Evolutionary conservation across 2,113 vertebrate species (phyloP), one percentile per base, ranked within the genome.

Genomic region (Pseudorectes ferrugineus): DNA sequence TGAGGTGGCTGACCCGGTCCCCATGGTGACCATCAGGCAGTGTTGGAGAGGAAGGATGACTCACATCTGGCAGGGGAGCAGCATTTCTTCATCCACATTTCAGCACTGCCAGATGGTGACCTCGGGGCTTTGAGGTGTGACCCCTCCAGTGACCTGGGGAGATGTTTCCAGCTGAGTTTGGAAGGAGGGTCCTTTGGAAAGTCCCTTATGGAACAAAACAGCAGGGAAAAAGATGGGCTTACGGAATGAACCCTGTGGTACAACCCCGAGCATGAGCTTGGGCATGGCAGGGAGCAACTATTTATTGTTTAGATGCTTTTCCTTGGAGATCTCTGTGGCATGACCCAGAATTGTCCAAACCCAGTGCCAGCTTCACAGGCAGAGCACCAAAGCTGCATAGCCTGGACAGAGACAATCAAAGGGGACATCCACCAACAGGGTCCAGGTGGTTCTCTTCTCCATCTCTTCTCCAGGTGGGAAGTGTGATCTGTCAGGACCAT

Each of bases 61-160:
- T 91, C 94, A 89, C 29, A 57, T 58, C 66, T 94, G 89, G 54
- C 77, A 67, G 14, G 6, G 55, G 24, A 94, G 43, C 68, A 85
- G 66, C 42, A 88, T 88, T 88, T 91, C 94, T 67, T 68, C 76
- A 49, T 61, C 66, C 24, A 42, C 49, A 43, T 73, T 75, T 87
- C 67, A 89, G 38, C 45, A 35, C 38, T 85, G 62, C 58, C 54
- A 58, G 66, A 42, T 40, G 66, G 33, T 11, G 54, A 77, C n/a
- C 31, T 58, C 1, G 0, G 0, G 2, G 20, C 70, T 82, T 75
- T 0, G 1, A 92, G 82, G 42, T 35, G 31, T 21, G n/a, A 33
- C 23, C 12, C 33, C 11, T 70, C 38, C 83, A 76, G 54, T 45
- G 86, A 85, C 45, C 20, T n/a, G 40, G 36, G 28, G 48, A 81